Base-by-base conservation (phyloP, 1,140 invertebrate genomes). In the Conus betulinus region DNA sequence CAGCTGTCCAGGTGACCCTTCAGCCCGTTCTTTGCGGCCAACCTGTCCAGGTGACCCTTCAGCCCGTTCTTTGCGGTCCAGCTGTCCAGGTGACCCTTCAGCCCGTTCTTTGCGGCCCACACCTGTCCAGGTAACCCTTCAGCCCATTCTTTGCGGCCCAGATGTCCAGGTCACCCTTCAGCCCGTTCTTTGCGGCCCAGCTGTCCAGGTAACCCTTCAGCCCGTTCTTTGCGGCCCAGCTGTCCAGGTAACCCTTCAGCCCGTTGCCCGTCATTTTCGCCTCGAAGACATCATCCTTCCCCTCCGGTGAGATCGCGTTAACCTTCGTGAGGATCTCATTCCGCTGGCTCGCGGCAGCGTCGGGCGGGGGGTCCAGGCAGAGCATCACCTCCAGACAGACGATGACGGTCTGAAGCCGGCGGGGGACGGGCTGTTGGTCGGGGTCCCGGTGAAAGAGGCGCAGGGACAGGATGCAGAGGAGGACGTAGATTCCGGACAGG, bases 401-500 rank as follows among this genome's bases (percentile, higher is more conserved):
- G 67, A 85, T 85, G 27, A 85, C 5, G 20, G 63, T 52, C 84
- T 74, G 84, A 0, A 85, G 7, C 0, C 10, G 7, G 55, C 7
- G n/a, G 51, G 84, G 84, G 27, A 85, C 84, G 27, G 84, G 84
- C 27, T 85, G 84, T 55, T 85, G 74, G 84, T 52, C 13, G 84
- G 57, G n/a, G 51, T 85, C 84, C 17, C 84, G 84, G 67, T 85
- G 84, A 39, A 85, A 85, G 25, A 85, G 84, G 5, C 84, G 63
- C 25, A 85, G 84, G n/a, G 84, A 71, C 39, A 87, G 74, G 57
- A 87, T 87, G 74, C 74, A 87, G 6, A 79, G 25, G 6, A 87
- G 78, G 17, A 87, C 86, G 76, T 81, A 87, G 23, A 87, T 0
- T 4, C 52, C 86, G 23, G 74, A 81, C 5, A 87, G 78, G 17